Evolutionary conservation across 2,113 vertebrate species (phyloP), one percentile per base, ranked within the genome.

Genomic region (Misgurnus mizolepis): DNA sequence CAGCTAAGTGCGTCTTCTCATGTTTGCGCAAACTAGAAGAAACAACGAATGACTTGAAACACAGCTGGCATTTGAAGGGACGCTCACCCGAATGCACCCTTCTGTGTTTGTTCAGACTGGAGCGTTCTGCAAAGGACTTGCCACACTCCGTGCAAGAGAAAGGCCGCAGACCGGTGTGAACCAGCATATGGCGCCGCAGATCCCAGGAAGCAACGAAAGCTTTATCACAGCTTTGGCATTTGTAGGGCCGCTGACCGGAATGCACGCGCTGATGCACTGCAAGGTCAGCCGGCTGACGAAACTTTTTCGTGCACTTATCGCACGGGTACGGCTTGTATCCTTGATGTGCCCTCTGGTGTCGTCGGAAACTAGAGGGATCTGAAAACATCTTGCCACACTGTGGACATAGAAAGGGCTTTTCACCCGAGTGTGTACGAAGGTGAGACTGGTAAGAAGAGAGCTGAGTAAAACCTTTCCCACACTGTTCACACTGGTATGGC

Each of bases 371-470:
- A 40, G 96, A 97, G 0, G 96, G 96, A 85, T 98, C 96, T 0
- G 96, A 93, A 84, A 98, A 98, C 92, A 94, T 97, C 62, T 95
- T 94, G 6, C 96, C 96, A 4, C 96, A 98, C 83, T 96, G 95
- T 0, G 96, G 94, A 85, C 96, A 98, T 22, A 96, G 90, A 83
- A 93, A 97, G 0, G 96, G 96, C 67, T 97, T 95, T 84, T 98
- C 96, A 0, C 95, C 96, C 0, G 96, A 96, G 88, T 98, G 96
- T 0, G 95, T 96, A 56, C 96, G 94, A 47, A 95, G 94, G 47
- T 98, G 96, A 76, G 95, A 97, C 88, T 97, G 96, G 93, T 93
- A 97, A 40, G 96, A 97, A 9, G 95, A 95, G 65, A 96, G 94
- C 85, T 98, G 96, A 0, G 96, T 97, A 90, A 98, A 98, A 87